Conservation (phyloP, 1,140 invertebrate genomes). For the Drosophila truncata region DNA sequence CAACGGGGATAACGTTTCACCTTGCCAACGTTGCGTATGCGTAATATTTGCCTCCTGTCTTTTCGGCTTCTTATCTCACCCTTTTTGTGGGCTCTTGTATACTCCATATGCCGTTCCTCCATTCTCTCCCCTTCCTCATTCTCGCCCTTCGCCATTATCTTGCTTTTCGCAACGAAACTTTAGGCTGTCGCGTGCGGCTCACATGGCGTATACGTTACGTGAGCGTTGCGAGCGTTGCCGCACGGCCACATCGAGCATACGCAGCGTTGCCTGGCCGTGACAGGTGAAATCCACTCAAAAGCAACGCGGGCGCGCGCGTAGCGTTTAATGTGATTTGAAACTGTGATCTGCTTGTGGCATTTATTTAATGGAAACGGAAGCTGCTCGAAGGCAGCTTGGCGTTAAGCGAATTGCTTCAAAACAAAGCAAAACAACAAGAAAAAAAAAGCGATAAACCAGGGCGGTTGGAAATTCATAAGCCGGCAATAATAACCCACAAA, state of each 20-base stretch:
- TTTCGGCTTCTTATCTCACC: conserved; percentile 6
- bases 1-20: conserved; percentile 51
- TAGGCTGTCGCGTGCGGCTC: conserved; percentile 39
- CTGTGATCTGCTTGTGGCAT: conserved; percentile 74
- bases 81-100: neutral
- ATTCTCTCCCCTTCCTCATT: neutral
- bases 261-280: conserved; percentile 50
- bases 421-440: too few species aligned
- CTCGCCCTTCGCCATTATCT: neutral
- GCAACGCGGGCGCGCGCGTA: conserved; percentile 13
- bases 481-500: conserved; percentile 13
- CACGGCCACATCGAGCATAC: conserved; percentile 51
- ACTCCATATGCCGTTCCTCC: conserved; percentile 5
- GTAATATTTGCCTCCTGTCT: conserved; percentile 31
- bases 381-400: conserved; percentile 40
- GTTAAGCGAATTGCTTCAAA: conserved; percentile 45
- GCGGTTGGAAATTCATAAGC: neutral
- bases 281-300: conserved; percentile 54
- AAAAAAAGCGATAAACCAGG: neutral
- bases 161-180: neutral
- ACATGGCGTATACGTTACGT: conserved; percentile 65
- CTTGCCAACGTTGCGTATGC: conserved; percentile 55
- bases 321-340: conserved; percentile 70
- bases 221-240: conserved; percentile 33
- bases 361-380: conserved; percentile 70